phyloP scores from a whole-genome alignment of 2,888 invertebrate genomes.

The Gastrophysa polygoni region DNA sequence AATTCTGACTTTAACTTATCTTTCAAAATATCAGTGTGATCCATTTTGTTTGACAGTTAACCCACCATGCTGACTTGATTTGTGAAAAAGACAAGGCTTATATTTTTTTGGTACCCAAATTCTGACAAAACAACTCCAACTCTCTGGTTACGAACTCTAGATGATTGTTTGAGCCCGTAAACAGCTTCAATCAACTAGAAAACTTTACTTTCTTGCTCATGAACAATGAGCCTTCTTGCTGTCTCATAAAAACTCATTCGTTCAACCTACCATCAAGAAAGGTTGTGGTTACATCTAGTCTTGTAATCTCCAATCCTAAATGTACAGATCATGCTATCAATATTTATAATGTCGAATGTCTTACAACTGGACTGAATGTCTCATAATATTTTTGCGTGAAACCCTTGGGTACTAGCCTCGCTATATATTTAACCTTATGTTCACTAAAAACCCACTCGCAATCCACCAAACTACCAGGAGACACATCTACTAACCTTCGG shows the following conservation, averaged over 20 bases:
- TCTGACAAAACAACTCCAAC: neutral
- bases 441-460: constrained; percentile 20
- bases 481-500: neutral
- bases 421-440: constrained; percentile 4
- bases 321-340: constrained; percentile 3
- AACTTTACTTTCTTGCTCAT: constrained; percentile 4
- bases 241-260: neutral
- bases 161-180: constrained; percentile 37
- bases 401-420: constrained; percentile 32
- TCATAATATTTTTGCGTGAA: constrained; percentile 26
- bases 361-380: neutral
- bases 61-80: constrained; percentile 16
- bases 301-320: neutral
- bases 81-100: constrained; percentile 36
- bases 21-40: constrained; percentile 23
- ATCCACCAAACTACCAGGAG: constrained; percentile 3
- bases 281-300: neutral
- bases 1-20: constrained; percentile 25
- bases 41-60: constrained; percentile 26
- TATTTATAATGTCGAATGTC: constrained; percentile 1
- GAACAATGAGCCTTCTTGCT: neutral
- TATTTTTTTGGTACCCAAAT: constrained; percentile 23
- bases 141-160: constrained; percentile 6
- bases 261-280: neutral
- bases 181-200: constrained; percentile 35